Evolutionary conservation across 2,888 invertebrate genomes (phyloP), one percentile per base, ranked within the genome.

Genomic region (Dasypolia templi): DNA sequence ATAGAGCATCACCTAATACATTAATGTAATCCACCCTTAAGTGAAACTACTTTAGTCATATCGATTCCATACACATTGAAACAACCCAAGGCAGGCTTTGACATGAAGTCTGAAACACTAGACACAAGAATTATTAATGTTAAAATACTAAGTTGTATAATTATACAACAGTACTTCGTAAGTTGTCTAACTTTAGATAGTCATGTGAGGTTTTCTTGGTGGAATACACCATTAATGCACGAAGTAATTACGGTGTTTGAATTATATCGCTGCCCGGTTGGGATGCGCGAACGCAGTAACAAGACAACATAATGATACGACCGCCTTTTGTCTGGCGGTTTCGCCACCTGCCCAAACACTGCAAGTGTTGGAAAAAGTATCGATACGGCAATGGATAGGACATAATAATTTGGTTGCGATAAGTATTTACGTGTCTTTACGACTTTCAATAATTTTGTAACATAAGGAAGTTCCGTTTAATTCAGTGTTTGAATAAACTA

Each of bases 261-360:
- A 93, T 87, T 87, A 87, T 91, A 94, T 92, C 92, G 92, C 93
- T 92, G 90, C 89, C 89, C 88, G 72, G 80, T 79, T 82, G 83
- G 89, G 94, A 94, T 93, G 95, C 94, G 93, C 94, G 90, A 90
- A 93, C 92, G 95, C 90, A 92, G 93, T 95, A 96, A 96, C 96
- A 95, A 96, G 96, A 96, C 96, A 96, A 93, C 93, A 94, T 96
- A 96, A 96, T 96, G 95, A 96, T 95, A 94, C 92, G 91, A 89
- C 91, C 91, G 92, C 91, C 94, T 93, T 94, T 95, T 95, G 95
- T 95, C 94, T 93, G 95, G 92, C 90, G 91, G 94, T 95, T 96
- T 96, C 95, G 95, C 96, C 96, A 96, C 96, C 96, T 96, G 96
- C 96, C 95, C 94, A 95, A 95, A 95, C 94, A 93, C 78, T 84